Base-by-base conservation (phyloP, 2,113 vertebrate species). In the Caranx ignobilis region DNA sequence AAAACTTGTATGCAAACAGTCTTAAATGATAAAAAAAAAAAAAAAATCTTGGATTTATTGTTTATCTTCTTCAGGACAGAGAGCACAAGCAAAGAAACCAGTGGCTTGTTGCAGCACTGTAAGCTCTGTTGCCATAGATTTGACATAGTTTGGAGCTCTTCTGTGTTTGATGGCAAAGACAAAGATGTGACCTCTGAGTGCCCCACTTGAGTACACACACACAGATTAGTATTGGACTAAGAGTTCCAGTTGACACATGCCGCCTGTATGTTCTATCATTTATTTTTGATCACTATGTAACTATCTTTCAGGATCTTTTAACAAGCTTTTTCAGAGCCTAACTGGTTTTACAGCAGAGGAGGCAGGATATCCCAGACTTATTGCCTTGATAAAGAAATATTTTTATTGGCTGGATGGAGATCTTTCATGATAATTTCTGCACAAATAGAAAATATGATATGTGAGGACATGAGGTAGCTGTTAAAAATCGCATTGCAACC, bases 121-220 rank as follows among this genome's bases (percentile, higher is more conserved):
- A 62, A 65, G 48, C 39, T 56, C 35, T 1, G 35, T 63, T 65
- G 62, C 60, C 31, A 50, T 9, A 35, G 26, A 43, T 76, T 5
- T 64, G 55, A 50, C 67, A 57, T 37, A 3, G 45, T 41, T 72
- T 68, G 15, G 6, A 13, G 26, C 19, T 71, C 26, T 52, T 62
- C 39, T 78, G 37, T 69, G 57, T 70, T 47, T 69, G 43, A 73
- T 62, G 64, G 37, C 18, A 45, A 75, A 74, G 31, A 83, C 79
- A 75, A 75, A 75, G 65, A 79, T 55, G 21, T 84, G 72, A 87
- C 88, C 86, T 76, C 57, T 8, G 16, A 11, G 18, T 84, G 84
- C 60, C 80, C 82, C 35, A 13, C n/a, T 31, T 79, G 50, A 83
- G 79, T 1, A 86, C 85, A 91, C 64, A 85, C 10, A 70, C 57